Percentiles rank a stretch among this genome's conserved stretches.
phyloP scores from a whole-genome alignment of 2,888 invertebrate species.

The Aporophyla nigra region DNA sequence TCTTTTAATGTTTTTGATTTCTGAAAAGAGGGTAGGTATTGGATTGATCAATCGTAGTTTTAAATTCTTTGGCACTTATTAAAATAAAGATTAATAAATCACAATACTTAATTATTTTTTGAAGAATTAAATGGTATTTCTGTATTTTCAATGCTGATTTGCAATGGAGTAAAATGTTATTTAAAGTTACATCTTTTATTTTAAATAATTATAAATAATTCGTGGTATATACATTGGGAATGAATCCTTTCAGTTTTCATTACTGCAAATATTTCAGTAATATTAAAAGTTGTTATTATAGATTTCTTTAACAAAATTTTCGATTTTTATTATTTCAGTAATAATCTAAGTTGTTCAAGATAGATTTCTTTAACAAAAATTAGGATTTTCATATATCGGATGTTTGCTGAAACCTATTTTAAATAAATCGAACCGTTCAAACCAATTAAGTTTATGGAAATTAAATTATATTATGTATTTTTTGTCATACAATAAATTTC shows the following conservation, averaged over 20 bases:
- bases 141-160: conserved; percentile 27
- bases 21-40: not conserved
- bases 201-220: conserved; percentile 73
- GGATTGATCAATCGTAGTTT: conserved; percentile 28
- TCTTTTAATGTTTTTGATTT: too few species aligned
- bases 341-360: not conserved
- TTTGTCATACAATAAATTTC: not conserved
- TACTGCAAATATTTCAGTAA: conserved; percentile 36
- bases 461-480: not conserved
- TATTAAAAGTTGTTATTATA: not conserved
- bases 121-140: not conserved
- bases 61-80: conserved; percentile 5
- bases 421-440: conserved; percentile 36
- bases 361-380: not conserved
- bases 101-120: not conserved
- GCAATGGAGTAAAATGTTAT: conserved; percentile 17
- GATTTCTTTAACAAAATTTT: not conserved
- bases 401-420: conserved; percentile 12
- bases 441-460: conserved; percentile 20
- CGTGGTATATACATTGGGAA: conserved; percentile 83
- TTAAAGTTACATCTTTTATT: conserved; percentile 49
- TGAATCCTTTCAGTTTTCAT: conserved; percentile 68
- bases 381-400: not conserved
- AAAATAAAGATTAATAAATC: conserved; percentile 18
- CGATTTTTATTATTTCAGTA: conserved; percentile 23